Base-by-base conservation (phyloP, 2,888 invertebrate genomes). In the Timema cristinae region DNA sequence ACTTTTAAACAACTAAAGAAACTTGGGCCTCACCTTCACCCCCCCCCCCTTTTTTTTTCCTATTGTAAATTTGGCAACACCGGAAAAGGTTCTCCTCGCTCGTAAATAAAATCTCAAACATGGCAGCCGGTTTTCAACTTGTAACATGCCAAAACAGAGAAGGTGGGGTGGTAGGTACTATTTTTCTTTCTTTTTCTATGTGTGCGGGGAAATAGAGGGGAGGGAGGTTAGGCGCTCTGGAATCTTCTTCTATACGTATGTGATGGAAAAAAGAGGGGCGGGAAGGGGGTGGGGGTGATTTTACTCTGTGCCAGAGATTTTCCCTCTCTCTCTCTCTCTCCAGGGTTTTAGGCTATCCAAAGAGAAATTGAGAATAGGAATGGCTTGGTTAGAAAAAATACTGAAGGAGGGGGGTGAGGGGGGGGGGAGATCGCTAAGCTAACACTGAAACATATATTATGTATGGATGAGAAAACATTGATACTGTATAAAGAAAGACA, bases 81-180 rank as follows among this genome's bases (percentile, higher is more conserved):
- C 63, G 63, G 7, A 7, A 48, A 5, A 47, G 47, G 32, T 63
- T 47, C 47, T 32, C 13, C 47, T 32, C 13, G 63, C 63, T 63
- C 63, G 63, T 63, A 63, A 63, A 63, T 63, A 63, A 63, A 63
- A 63, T 63, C 63, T 63, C 63, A 63, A 63, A 63, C 63, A 63
- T 63, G 63, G 63, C 63, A 63, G 63, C 63, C 63, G 47, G 11
- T 63, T 32, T 47, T 48, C 63, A 11, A 47, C 47, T 63, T 63
- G 32, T 47, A 16, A 32, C 63, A 63, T 63, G 63, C 63, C 63
- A 63, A 63, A 63, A 63, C 63, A 63, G 63, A 63, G 48, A 48
- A 63, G 63, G 63, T 48, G 63, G 63, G 63, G 63, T 63, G 16
- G 63, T 47, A 63, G 63, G 48, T 63, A 32, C 32, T 32, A 1